Evolutionary conservation across 2,113 vertebrate species (phyloP), one percentile per base, ranked within the genome.

Genomic region (Danionella cerebrum): DNA sequence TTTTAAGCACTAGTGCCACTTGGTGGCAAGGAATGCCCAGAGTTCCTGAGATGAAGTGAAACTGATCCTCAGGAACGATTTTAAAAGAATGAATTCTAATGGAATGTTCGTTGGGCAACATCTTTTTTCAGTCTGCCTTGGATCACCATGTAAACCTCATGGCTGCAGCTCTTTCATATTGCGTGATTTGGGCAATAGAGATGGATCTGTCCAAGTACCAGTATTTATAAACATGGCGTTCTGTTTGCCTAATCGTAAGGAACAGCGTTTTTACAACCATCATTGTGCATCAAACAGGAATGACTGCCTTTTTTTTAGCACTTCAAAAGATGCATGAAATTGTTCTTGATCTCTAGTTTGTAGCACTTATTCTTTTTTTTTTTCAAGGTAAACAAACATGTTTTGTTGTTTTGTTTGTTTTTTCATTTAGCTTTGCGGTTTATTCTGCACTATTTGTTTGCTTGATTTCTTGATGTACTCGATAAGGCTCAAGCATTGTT

Each of bases 251-350:
- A 77, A 80, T 76, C 78, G 77, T 80, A 47, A 77, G 79, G 83
- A 86, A 88, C 85, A 82, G 73, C 76, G 78, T 59, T 84, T 86
- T 72, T 76, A 36, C 31, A 45, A 38, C 80, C 79, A 38, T 85
- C 87, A 84, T 85, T 87, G 84, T 82, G 86, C 65, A 42, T 70
- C 65, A 66, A 59, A 19, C 25, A 70, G 80, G 75, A 82, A 74
- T 78, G 78, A 89, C 88, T 89, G 89, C 89, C 79, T 90, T 91
- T n/a, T n/a, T n/a, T 89, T 79, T 71, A 90, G 91, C 92, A 93
- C 92, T 92, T 93, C 89, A 87, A 83, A 90, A 89, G 86, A 88
- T 90, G 89, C 90, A 86, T 89, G 87, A 78, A 79, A 80, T 88
- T 81, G 84, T 74, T 77, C 66, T 71, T 55, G 59, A 59, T 76